Conservation (phyloP, 2,888 invertebrate species). For the Eucera pruinosa region DNA sequence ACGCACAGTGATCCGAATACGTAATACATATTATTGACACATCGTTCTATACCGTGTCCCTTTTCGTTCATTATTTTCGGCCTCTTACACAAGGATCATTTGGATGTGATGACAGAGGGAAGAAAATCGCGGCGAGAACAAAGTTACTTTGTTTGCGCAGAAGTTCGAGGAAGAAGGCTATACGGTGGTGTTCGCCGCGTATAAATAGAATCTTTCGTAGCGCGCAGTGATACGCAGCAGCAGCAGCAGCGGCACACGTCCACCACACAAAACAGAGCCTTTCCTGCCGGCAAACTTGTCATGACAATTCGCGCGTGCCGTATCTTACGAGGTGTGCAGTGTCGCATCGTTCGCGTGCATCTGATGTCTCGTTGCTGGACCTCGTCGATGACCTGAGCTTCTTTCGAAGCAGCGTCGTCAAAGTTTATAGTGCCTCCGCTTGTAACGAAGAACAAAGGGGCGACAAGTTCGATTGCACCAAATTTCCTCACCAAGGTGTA, state of each 20-base stretch:
- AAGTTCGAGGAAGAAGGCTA: slow-evolving; percentile 31
- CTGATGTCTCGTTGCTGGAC: slow-evolving; percentile 10
- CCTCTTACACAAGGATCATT: background rate
- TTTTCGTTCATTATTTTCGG: background rate
- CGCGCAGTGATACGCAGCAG: slow-evolving; percentile 38
- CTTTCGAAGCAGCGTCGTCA: background rate
- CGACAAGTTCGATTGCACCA: too few species aligned
- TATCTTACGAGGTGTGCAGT: slow-evolving; percentile 39
- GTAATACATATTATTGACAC: slow-evolving; percentile 25
- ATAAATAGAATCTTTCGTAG: slow-evolving; percentile 64
- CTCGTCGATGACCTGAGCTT: slow-evolving; percentile 35
- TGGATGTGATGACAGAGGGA: slow-evolving; percentile 29
- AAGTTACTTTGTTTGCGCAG: slow-evolving; percentile 55
- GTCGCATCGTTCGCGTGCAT: slow-evolving; percentile 29
- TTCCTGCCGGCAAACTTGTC: slow-evolving; percentile 38
- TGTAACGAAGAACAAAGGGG: background rate
- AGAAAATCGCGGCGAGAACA: slow-evolving; percentile 16
- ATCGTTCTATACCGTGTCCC: slow-evolving; percentile 5
- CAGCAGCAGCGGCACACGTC: too few species aligned
- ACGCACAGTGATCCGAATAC: too few species aligned
- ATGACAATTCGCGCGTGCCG: slow-evolving; percentile 53
- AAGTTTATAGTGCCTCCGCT: background rate
- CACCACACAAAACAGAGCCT: too few species aligned
- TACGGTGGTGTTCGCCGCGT: slow-evolving; percentile 36
- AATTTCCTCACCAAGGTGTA: too few species aligned